A percentile compares a stretch with the other conserved stretches of the same genome.
Evolutionary conservation across 2,113 vertebrate species (phyloP).

Genomic region (Spea multiplicata): DNA sequence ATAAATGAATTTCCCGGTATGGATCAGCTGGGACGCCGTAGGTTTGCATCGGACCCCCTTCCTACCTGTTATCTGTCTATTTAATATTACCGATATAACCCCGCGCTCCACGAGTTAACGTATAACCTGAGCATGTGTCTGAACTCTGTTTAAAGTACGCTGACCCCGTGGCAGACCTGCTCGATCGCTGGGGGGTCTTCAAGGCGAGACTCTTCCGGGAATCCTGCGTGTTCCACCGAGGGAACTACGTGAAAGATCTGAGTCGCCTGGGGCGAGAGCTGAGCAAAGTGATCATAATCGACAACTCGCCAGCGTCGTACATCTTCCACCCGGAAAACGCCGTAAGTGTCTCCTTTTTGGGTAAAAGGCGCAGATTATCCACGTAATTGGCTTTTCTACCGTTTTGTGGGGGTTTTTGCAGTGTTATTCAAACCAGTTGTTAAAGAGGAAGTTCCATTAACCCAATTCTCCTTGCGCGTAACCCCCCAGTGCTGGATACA

Average conservation of each 20-base stretch:
- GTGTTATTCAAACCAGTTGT: too few relatives aligned
- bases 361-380: not conserved
- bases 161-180: slow-evolving; percentile 92
- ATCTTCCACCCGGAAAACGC: slow-evolving; percentile 98
- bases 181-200: slow-evolving; percentile 96
- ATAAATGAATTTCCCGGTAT: too few relatives aligned
- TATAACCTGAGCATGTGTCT: not conserved
- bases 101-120: too few relatives aligned
- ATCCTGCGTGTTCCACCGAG: slow-evolving; percentile 96
- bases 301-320: slow-evolving; percentile 97
- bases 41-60: too few relatives aligned
- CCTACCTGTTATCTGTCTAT: too few relatives aligned
- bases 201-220: slow-evolving; percentile 92
- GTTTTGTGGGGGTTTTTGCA: too few relatives aligned
- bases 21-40: too few relatives aligned
- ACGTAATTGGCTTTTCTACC: too few relatives aligned
- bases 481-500: too few relatives aligned
- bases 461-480: too few relatives aligned
- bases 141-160: slow-evolving; percentile 76
- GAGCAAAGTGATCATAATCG: slow-evolving; percentile 92
- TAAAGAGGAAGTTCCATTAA: too few relatives aligned
- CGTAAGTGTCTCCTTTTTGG: slow-evolving; percentile 66
- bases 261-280: slow-evolving; percentile 92
- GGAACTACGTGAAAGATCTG: slow-evolving; percentile 97
- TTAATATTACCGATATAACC: too few relatives aligned